phyloP scores from a whole-genome alignment of 1,140 invertebrate species.

The Zaprionus lachaisei region DNA sequence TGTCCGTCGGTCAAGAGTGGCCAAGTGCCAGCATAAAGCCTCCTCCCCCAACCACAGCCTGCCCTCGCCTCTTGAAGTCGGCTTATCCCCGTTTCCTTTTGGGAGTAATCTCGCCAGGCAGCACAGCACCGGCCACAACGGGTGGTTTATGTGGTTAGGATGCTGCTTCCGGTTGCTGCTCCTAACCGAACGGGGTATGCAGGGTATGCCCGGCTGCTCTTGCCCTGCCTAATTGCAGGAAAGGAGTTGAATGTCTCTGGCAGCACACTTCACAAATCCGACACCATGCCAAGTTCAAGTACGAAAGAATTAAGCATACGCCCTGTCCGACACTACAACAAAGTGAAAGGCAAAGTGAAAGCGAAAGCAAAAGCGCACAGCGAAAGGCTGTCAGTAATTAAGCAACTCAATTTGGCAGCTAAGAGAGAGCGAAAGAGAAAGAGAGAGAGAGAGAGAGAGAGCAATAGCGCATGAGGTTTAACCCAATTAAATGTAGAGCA shows the following conservation, averaged over 20 bases:
- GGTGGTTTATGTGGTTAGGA: conserved; percentile 27
- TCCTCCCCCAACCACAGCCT: background rate
- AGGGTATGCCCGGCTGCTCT: background rate
- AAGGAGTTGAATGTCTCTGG: conserved; percentile 19
- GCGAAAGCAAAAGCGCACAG: conserved; percentile 12
- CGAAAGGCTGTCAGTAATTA: conserved; percentile 30
- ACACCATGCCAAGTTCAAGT: conserved; percentile 43
- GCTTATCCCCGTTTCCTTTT: conserved; percentile 42
- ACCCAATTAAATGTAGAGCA: conserved; percentile 28
- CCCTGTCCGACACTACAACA: conserved; percentile 43
- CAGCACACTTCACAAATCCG: conserved; percentile 43
- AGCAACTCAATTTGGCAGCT: conserved; percentile 3
- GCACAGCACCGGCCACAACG: conserved; percentile 31
- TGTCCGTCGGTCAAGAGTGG: conserved; percentile 57
- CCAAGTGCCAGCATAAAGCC: conserved; percentile 15
- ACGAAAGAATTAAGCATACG: conserved; percentile 63
- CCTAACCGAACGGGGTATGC: background rate
- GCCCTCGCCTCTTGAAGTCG: background rate
- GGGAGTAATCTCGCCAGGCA: conserved; percentile 57
- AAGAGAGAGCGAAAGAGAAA: background rate
- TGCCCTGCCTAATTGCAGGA: conserved; percentile 55
- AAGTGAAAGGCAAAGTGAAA: conserved; percentile 45
- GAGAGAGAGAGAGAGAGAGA: no score
- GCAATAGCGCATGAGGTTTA: background rate
- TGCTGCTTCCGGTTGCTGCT: conserved; percentile 11